Percentiles rank a stretch among this genome's conserved stretches.
These are phyloP conservation scores for Hyles vespertilio DNA, from an alignment of 1,140 invertebrate species.

Conservation along the genomic window DNA sequence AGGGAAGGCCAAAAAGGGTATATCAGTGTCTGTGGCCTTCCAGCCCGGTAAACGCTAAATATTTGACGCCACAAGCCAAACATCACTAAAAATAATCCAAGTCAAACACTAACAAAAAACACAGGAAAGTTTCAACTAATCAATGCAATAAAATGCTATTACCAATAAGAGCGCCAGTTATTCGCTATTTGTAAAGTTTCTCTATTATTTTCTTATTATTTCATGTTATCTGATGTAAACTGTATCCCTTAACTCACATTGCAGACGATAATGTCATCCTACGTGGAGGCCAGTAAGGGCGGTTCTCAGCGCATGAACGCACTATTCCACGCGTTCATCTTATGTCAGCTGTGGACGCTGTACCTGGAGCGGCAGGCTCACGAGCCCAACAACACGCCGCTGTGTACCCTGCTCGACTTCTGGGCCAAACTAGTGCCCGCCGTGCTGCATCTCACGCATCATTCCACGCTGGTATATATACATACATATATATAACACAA, in stretches of 20 bases:
- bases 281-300: constrained; percentile 96
- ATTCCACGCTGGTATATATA: constrained; percentile 90
- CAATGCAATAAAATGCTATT: no score
- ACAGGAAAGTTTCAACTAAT: no score
- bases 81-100: no score
- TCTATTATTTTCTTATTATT: no score
- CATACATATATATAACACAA: not conserved
- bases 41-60: no score
- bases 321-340: constrained; percentile 87
- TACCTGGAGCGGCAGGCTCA: constrained; percentile 94
- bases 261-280: constrained; percentile 91
- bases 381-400: constrained; percentile 83
- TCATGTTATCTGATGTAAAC: no score
- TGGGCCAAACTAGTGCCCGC: constrained; percentile 98
- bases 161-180: no score
- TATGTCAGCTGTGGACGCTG: constrained; percentile 97
- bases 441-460: constrained; percentile 93
- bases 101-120: no score
- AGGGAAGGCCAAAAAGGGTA: no score
- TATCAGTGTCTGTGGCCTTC: no score
- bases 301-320: constrained; percentile 95
- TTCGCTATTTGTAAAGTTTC: no score
- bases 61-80: no score
- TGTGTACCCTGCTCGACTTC: constrained; percentile 96
- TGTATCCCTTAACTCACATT: not conserved